Base-by-base conservation (phyloP, 2,113 vertebrate species). In the Cynoglossus semilaevis region DNA sequence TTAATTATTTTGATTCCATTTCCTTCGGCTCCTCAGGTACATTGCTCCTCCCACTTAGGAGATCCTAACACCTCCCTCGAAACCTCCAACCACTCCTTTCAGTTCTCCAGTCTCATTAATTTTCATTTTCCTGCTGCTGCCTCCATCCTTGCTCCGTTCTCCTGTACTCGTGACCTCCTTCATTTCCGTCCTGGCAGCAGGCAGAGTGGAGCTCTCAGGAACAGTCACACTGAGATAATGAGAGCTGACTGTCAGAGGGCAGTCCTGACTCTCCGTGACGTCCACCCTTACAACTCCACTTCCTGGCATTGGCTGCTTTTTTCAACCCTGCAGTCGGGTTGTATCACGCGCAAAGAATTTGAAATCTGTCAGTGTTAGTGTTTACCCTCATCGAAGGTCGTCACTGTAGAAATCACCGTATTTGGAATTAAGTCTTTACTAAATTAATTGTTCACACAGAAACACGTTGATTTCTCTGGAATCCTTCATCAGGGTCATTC, bases 241-340 rank as follows among this genome's bases (percentile, higher is more conserved):
- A 67, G 45, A 72, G 64, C 52, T 72, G 73, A 65, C 73, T 70
- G 53, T 64, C 58, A 29, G 54, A 63, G 58, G 59, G 48, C 67
- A 63, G 61, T 15, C 42, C 43, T 11, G 14, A 57, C 62, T 45
- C 8, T 51, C 41, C 58, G 10, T 35, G 12, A 59, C 45, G 17
- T 29, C 44, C 45, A 18, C 22, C 37, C 53, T 17, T 48, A 43
- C 40, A 29, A 10, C 52, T 29, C 44, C 15, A 36, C 7, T 50
- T 40, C 36, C 35, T 48, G 16, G 37, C 47, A 19, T 60, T 50
- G 54, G 50, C 42, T 40, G 15, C 5, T 57, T 29, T 46, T 29
- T 29, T 29, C 6, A 29, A 29, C 6, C 22, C 22, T 29, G 22
- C 22, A 29, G 22, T n/a, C n/a, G n/a, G n/a, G n/a, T 29, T 29